A percentile compares a stretch with the other conserved stretches of the same genome.
Conservation (phyloP, 2,797 vertebrate species). For the Chloroceryle inda region DNA sequence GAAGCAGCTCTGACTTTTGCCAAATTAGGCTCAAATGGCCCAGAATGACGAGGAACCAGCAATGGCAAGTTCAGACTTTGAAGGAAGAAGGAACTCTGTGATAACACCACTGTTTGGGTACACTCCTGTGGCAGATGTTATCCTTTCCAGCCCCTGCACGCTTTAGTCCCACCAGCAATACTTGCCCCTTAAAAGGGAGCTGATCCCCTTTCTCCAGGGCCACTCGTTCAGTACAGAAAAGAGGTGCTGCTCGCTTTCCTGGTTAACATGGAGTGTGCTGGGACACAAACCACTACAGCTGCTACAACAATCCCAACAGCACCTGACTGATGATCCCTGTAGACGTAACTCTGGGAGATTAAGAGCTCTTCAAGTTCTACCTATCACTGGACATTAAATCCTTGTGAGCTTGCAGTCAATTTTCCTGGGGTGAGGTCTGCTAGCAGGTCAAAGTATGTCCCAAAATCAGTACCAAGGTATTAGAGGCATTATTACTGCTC, state of each 20-base stretch:
- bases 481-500: background rate
- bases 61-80: background rate
- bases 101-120: background rate
- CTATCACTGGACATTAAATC: background rate
- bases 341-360: background rate
- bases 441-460: background rate
- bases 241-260: background rate
- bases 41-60: background rate
- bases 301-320: background rate
- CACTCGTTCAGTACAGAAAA: background rate
- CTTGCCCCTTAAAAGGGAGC: background rate
- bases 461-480: background rate
- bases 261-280: background rate
- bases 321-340: background rate
- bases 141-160: background rate
- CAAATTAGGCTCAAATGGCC: constrained; percentile 5
- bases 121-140: background rate
- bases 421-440: background rate
- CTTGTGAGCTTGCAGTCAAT: background rate
- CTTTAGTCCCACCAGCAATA: background rate
- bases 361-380: background rate
- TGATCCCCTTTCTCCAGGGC: background rate
- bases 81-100: background rate
- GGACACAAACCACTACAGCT: background rate
- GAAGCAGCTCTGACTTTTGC: background rate